phyloP scores from a whole-genome alignment of 2,888 invertebrate genomes.

The Buathra laborator region DNA sequence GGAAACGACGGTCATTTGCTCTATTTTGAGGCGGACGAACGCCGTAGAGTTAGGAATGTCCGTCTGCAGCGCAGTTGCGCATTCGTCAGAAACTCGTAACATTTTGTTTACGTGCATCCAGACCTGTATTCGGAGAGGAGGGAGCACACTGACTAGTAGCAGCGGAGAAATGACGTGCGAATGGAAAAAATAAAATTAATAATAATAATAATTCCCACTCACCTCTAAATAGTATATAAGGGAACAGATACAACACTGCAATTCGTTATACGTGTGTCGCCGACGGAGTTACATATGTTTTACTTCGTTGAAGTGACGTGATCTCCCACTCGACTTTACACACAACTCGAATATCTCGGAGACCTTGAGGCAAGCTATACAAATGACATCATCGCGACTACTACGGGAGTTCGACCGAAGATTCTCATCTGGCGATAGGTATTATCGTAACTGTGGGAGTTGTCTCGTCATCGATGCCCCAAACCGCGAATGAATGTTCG shows the following conservation, averaged over 20 bases:
- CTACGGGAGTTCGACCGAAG: slow-evolving; percentile 19
- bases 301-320: not conserved
- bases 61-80: not conserved
- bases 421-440: slow-evolving; percentile 31
- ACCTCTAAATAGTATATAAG: not conserved
- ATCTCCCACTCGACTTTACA: slow-evolving; percentile 1
- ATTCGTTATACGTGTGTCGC: not conserved
- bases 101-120: slow-evolving; percentile 30
- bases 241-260: slow-evolving; percentile 3
- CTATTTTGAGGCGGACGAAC: not conserved
- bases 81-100: slow-evolving; percentile 21
- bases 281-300: not conserved
- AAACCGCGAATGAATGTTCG: not conserved
- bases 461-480: not conserved
- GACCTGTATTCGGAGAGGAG: not conserved
- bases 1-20: too few species aligned
- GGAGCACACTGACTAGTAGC: not conserved
- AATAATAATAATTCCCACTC: slow-evolving; percentile 23
- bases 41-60: not conserved
- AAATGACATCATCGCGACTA: slow-evolving; percentile 74
- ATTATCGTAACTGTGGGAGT: slow-evolving; percentile 21
- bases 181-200: slow-evolving; percentile 10
- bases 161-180: slow-evolving; percentile 11
- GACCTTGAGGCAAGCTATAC: slow-evolving; percentile 73
- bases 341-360: slow-evolving; percentile 63